phyloP scores from a whole-genome alignment of 2,888 invertebrate genomes.

The Lycaena phlaeas region DNA sequence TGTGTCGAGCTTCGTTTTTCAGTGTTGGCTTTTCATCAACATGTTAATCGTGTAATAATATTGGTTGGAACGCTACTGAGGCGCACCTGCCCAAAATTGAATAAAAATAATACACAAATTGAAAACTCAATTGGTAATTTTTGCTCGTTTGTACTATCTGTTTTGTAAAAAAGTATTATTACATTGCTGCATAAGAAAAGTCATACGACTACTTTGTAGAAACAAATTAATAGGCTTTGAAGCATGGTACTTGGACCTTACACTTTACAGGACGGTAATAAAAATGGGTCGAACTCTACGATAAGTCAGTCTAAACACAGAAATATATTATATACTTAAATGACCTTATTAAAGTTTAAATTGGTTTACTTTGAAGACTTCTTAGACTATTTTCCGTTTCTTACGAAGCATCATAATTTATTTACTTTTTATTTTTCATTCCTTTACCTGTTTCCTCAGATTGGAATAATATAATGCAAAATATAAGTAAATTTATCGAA shows the following conservation, averaged over 20 bases:
- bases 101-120: slow-evolving; percentile 65
- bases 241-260: no score
- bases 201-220: no score
- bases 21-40: slow-evolving; percentile 70
- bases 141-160: slow-evolving; percentile 13
- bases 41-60: slow-evolving; percentile 71
- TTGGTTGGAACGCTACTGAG: slow-evolving; percentile 47
- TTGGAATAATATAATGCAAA: no score
- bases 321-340: slow-evolving; percentile 1
- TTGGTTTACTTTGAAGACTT: slow-evolving; percentile 5
- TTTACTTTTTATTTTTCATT: slow-evolving; percentile 2
- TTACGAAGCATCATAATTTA: slow-evolving; percentile 2
- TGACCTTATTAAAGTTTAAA: slow-evolving; percentile 7
- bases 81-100: slow-evolving; percentile 66
- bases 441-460: no score
- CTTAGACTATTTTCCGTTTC: slow-evolving; percentile 4
- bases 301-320: not conserved
- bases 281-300: no score
- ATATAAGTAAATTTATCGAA: no score
- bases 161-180: not conserved
- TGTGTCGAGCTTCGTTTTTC: slow-evolving; percentile 16
- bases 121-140: slow-evolving; percentile 45
- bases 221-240: no score
- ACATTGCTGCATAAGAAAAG: no score
- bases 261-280: no score